Conservation (phyloP, 2,797 vertebrate genomes). For the Tiaroga cobitis region DNA sequence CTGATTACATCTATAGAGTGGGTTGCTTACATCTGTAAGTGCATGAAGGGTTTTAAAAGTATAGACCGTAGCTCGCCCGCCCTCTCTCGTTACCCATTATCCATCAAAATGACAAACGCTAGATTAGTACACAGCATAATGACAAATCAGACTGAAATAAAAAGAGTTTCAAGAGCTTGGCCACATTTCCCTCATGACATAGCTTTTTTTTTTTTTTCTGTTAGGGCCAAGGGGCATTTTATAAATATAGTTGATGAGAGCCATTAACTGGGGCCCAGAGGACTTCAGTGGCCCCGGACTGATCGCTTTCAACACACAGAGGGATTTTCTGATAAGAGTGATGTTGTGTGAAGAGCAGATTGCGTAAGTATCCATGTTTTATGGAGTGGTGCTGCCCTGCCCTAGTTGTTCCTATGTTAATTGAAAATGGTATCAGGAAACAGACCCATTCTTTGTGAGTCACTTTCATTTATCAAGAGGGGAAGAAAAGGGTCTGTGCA, state of each 20-base stretch:
- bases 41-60: conserved; percentile 75
- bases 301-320: conserved; percentile 29
- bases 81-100: conserved; percentile 73
- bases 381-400: conserved; percentile 37
- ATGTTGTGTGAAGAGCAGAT: conserved; percentile 28
- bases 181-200: conserved; percentile 66
- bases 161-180: conserved; percentile 65
- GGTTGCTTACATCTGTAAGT: conserved; percentile 64
- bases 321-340: conserved; percentile 33
- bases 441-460: conserved; percentile 33
- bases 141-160: conserved; percentile 75
- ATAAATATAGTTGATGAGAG: conserved; percentile 56
- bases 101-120: conserved; percentile 77
- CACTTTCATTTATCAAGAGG: conserved; percentile 36
- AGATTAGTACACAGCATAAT: conserved; percentile 71
- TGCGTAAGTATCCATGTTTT: conserved; percentile 28
- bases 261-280: conserved; percentile 45
- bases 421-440: conserved; percentile 42
- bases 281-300: conserved; percentile 17
- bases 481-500: conserved; percentile 8
- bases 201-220: conserved; percentile 37
- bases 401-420: conserved; percentile 36
- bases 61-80: conserved; percentile 60
- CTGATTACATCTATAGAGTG: conserved; percentile 74
- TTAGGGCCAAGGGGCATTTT: conserved; percentile 26